Evolutionary conservation across 2,888 invertebrate genomes (phyloP), one percentile per base, ranked within the genome.

Genomic region (Athalia cordata): DNA sequence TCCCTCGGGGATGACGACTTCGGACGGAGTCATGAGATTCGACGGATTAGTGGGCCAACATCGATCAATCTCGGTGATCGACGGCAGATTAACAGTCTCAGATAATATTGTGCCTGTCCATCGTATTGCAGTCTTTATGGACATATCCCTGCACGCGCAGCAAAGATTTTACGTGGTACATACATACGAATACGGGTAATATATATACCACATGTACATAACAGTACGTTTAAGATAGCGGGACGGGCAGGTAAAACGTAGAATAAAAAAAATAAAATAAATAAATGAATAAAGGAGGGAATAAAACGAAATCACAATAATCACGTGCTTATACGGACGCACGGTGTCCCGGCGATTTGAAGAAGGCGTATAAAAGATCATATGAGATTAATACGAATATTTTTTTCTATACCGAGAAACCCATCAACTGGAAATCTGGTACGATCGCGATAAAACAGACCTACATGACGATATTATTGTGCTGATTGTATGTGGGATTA

Each of bases 31-130:
- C 62, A 3, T 11, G 50, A 62, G 61, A 75, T 64, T 75, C 62
- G 5, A 75, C 64, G 75, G 75, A 75, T 75, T 75, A 75, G 29
- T 43, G 11, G 59, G 50, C 62, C 50, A 75, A 64, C 62, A 75
- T 75, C 75, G 75, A 75, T 75, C 75, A 75, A 75, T 75, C 75
- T 75, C 62, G 62, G 50, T 75, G 75, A 75, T 75, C 75, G 75
- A 75, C 75, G 75, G 50, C 75, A 62, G 75, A 75, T 75, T 75
- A 75, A 75, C 62, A 64, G 62, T 62, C 11, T 75, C 49, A 15
- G 75, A 75, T 75, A 75, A 75, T 75, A 64, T 75, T 75, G 59
- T 75, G 62, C 64, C 75, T 64, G 75, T 64, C 62, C 75, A 50
- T 62, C 62, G 61, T 59, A 62, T 75, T 62, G 13, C 66, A 49